Percentiles rank a stretch among this genome's conserved stretches.
These are phyloP conservation scores for sheep (Ovis aries) DNA, from an alignment of 2,113 vertebrate species.

Conservation along the genomic window ARS-UI_Ramb_v3.0 NC_056080.1:6926501-6927000, in stretches of 20 bases:
- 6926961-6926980: accelerated
- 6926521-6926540: no score
- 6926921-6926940: accelerated
- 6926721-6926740: not conserved
- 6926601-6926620: no score
- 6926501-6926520: not conserved
- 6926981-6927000: accelerated
- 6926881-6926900: accelerated
- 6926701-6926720: accelerated
- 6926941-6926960: accelerated
- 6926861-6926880: accelerated
- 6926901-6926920: no score
- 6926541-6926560: no score
- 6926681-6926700: no score
- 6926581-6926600: not conserved
- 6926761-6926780: accelerated
- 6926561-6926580: not conserved
- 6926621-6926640: accelerated
- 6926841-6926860: accelerated
- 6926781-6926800: not conserved
- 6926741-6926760: accelerated
- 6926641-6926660: no score
- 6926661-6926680: not conserved
- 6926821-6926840: accelerated
- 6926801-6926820: not conserved